Evolutionary conservation across 2,113 vertebrate species (phyloP).

Genomic region (Caretta caretta): DNA sequence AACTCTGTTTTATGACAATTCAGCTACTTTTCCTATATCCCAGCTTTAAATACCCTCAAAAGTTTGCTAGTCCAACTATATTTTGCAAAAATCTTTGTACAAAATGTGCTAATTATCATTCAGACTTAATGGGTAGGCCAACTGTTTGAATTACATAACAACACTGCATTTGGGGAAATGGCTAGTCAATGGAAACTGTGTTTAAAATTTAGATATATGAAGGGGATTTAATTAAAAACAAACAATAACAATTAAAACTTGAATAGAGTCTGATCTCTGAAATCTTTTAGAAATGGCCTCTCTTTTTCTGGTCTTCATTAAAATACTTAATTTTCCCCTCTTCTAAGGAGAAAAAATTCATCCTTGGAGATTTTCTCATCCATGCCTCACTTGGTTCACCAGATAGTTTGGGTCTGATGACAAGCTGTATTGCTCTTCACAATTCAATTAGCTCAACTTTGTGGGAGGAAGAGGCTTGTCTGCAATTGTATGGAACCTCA

Average conservation of each 20-base stretch:
- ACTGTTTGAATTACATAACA: background rate
- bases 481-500: background rate
- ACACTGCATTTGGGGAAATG: background rate
- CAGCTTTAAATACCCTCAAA: background rate
- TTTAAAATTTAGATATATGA: background rate
- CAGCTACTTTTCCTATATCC: background rate
- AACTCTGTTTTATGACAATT: background rate
- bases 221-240: background rate
- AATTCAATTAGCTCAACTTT: conserved; percentile 16
- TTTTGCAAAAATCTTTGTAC: background rate
- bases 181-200: background rate
- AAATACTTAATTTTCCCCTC: background rate
- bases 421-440: background rate
- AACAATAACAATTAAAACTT: background rate
- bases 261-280: background rate
- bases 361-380: background rate
- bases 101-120: background rate
- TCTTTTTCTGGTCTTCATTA: background rate
- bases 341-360: background rate
- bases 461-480: conserved; percentile 1
- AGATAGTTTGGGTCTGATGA: background rate
- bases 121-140: background rate
- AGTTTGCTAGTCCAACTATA: background rate
- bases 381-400: background rate
- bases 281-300: background rate